Conservation (phyloP, 2,888 invertebrate genomes). For the Vanessa cardui region DNA sequence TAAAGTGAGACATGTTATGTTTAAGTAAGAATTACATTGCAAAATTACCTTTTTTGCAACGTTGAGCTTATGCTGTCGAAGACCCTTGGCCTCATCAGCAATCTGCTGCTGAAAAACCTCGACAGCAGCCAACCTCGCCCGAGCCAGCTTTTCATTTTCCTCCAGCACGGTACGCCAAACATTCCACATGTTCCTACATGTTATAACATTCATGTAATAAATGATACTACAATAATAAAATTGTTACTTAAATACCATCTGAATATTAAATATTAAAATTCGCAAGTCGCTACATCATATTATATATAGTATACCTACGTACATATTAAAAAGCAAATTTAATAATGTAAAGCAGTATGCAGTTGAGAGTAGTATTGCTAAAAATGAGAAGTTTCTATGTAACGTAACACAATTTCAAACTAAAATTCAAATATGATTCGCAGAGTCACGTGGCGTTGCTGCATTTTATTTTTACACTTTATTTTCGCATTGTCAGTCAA, state of each 20-base stretch:
- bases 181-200: slow-evolving; percentile 97
- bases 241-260: neutral
- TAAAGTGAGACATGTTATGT: too few relatives aligned
- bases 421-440: too few relatives aligned
- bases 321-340: too few relatives aligned
- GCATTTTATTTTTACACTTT: too few relatives aligned
- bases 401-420: too few relatives aligned
- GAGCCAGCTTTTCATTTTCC: slow-evolving; percentile 96
- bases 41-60: slow-evolving; percentile 89
- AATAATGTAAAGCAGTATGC: too few relatives aligned
- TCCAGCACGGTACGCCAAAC: slow-evolving; percentile 98
- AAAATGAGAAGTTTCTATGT: too few relatives aligned
- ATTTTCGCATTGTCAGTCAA: slow-evolving; percentile 3
- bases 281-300: too few relatives aligned
- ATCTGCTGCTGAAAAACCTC: slow-evolving; percentile 98
- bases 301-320: too few relatives aligned
- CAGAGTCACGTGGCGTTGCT: too few relatives aligned
- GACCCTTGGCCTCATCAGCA: slow-evolving; percentile 94
- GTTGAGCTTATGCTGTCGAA: slow-evolving; percentile 92
- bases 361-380: too few relatives aligned
- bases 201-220: slow-evolving; percentile 5
- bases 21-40: neutral
- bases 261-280: too few relatives aligned
- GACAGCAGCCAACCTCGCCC: slow-evolving; percentile 94
- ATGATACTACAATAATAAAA: slow-evolving; percentile 8